Base-by-base conservation (phyloP, 2,888 invertebrate species). In the Pandemis cinnamomeana region DNA sequence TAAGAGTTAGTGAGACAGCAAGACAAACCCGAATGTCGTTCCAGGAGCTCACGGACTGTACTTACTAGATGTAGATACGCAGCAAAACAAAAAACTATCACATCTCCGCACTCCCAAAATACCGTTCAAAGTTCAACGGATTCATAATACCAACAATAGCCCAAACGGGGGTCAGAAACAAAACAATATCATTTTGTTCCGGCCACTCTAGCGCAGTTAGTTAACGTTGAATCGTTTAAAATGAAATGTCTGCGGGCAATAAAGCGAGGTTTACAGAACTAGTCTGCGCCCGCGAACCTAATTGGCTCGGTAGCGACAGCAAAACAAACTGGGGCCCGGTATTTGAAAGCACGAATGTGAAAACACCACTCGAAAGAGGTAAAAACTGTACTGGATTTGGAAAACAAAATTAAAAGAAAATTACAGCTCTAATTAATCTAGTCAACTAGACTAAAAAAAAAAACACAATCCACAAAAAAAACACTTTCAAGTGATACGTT, bases 201-300 rank as follows among this genome's bases (percentile, higher is more conserved):
- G 71, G 42, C 67, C 71, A 71, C 66, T 61, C 67, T 55, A 13
- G 48, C 20, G 70, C 70, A 71, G 74, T 74, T 74, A 70, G 70
- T 74, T 71, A 62, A 46, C 70, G 60, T 46, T 67, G 27, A 64
- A 67, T 67, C 46, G 71, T 68, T 72, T 72, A 64, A 46, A 53
- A 73, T 70, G 58, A 73, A 73, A 68, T 42, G 73, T 55, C 64
- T 67, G 71, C 63, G 67, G 67, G 71, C 48, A 71, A 75, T 74
- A 74, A 71, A 67, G 46, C 81, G 82, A 87, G 84, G 85, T 86
- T 87, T 86, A 86, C 84, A 86, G 82, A 90, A 89, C 90, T 90
- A 89, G 91, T 89, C 81, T 84, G 90, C 89, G 89, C 90, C 89
- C 88, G 91, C 88, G 88, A 88, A 80, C 79, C 89, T 91, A 92